Base-by-base conservation (phyloP, 1,140 invertebrate genomes). In the Microvelia longipes region DNA sequence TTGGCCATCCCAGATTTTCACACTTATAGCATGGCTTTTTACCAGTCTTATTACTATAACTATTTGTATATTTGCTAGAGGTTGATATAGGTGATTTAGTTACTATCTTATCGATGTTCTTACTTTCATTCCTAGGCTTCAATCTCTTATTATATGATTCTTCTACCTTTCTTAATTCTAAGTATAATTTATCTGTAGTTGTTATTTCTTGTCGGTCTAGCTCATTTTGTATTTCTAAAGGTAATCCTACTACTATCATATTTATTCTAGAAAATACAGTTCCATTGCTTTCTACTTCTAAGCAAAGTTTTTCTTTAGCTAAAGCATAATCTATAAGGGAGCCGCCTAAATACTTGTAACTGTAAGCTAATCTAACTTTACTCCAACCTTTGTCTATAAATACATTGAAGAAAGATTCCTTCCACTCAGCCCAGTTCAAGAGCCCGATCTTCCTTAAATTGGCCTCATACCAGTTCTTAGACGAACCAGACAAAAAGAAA, bases 1-100 rank as follows among this genome's bases (percentile, higher is more conserved):
- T 50, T 11, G 50, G 61, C 25, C 13, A 28, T 27, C 68, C 68
- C 28, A 69, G 26, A 29, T 2, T 27, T 27, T 26, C 25, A 63
- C 68, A 69, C 24, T 63, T 69, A 60, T n/a, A 63, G 61, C 68
- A 69, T 2, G 68, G 68, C 28, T 14, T 63, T 64, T 69, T 69
- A 15, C 5, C 13, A 14, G 19, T 60, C 15, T n/a, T 28, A 69
- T 63, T 29, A 28, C n/a, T n/a, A n/a, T n/a, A n/a, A n/a, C 11
- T 26, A 28, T 14, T 67, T 29, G 24, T 29, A 26, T 67, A 26
- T 14, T 28, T 28, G 27, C 28, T 29, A 28, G 27, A 19, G 2
- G 24, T 29, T 67, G 28, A 11, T 28, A 29, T 2, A 26, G n/a
- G 2, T 19, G 67, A n/a, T 14, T 26, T 26, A 26, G 29, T 25